Conservation (phyloP, 2,888 invertebrate genomes). For the Aleiodes leptofemur region DNA sequence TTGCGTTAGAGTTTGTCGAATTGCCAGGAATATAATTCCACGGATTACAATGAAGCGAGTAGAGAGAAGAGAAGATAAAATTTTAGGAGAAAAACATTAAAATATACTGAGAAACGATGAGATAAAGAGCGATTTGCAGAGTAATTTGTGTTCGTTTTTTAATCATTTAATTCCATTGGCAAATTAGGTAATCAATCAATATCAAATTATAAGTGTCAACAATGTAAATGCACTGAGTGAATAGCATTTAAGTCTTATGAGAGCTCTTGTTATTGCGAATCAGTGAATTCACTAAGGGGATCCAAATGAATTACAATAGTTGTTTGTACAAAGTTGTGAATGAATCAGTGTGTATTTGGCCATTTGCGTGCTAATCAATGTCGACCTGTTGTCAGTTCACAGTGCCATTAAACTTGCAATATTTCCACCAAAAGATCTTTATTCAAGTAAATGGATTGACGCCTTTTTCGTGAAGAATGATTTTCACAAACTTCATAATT, state of each 20-base stretch:
- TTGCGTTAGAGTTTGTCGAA: slow-evolving; percentile 50
- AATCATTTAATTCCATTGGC: too few species aligned
- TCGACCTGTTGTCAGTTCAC: slow-evolving; percentile 66
- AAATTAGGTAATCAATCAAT: background rate
- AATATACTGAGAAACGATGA: too few species aligned
- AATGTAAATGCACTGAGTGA: slow-evolving; percentile 17
- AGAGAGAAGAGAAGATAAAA: slow-evolving; percentile 12
- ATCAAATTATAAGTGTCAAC: slow-evolving; percentile 27
- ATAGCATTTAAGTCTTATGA: slow-evolving; percentile 15
- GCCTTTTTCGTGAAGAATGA: slow-evolving; percentile 42
- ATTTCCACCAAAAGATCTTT: slow-evolving; percentile 59
- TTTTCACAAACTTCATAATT: too few species aligned
- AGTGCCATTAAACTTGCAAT: slow-evolving; percentile 67
- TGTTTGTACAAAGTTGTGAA: slow-evolving; percentile 62
- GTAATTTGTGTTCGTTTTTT: too few species aligned
- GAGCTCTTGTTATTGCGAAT: slow-evolving; percentile 24
- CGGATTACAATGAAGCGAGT: slow-evolving; percentile 45
- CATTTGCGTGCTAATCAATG: slow-evolving; percentile 62
- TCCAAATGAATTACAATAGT: slow-evolving; percentile 59
- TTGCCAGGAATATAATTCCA: slow-evolving; percentile 58
- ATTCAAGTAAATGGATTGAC: slow-evolving; percentile 62
- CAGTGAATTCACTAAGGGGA: background rate
- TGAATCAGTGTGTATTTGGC: slow-evolving; percentile 62
- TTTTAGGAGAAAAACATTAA: slow-evolving; percentile 16
- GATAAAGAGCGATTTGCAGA: too few species aligned